Evolutionary conservation across 1,140 invertebrate genomes (phyloP).

Genomic region (Potamilus streckersoni): DNA sequence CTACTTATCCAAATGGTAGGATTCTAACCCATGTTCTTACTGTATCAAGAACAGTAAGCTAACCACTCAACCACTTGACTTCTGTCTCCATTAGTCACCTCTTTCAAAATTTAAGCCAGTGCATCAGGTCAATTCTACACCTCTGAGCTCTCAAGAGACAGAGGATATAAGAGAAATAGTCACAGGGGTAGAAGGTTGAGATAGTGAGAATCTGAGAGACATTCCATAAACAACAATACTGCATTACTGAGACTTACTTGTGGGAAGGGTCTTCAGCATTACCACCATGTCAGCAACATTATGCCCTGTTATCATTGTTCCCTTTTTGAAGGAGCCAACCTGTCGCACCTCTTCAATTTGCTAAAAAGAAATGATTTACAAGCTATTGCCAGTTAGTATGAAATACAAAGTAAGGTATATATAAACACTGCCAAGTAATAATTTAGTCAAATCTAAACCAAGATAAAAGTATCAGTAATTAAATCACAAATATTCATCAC

Average conservation of each 20-base stretch:
- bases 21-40: not conserved
- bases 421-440: no score
- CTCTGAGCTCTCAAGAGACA: not conserved
- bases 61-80: not conserved
- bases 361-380: constrained; percentile 69
- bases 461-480: no score
- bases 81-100: not conserved
- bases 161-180: not conserved
- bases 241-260: constrained; percentile 70
- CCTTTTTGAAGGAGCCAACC: constrained; percentile 98
- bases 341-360: constrained; percentile 96
- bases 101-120: no score
- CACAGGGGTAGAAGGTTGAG: not conserved
- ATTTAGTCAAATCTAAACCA: no score
- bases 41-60: no score
- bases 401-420: not conserved
- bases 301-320: constrained; percentile 95
- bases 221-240: not conserved
- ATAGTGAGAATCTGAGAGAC: not conserved
- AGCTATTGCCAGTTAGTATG: not conserved
- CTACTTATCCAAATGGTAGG: not conserved
- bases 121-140: not conserved
- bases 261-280: constrained; percentile 97
- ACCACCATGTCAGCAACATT: constrained; percentile 97
- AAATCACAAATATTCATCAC: no score